phyloP scores from a whole-genome alignment of 37 sponge, comb jelly and placozoan genomes.

The Lycopodina hypogea region DNA sequence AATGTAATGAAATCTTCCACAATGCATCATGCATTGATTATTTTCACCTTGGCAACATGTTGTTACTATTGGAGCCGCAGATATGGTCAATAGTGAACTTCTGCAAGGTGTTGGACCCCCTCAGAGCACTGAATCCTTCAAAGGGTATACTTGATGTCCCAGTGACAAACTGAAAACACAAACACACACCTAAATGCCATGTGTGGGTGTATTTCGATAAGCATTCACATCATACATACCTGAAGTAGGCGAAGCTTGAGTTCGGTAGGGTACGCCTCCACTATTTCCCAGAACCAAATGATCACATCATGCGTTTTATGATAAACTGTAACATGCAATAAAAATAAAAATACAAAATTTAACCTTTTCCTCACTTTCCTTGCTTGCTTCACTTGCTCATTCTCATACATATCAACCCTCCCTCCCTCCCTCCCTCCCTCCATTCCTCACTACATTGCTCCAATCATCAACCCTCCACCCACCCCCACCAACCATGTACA shows the following conservation, averaged over 20 bases:
- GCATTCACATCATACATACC: conserved; percentile 21
- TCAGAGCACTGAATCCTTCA: conserved; percentile 86
- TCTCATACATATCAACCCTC: not conserved
- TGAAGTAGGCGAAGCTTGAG: conserved; percentile 80
- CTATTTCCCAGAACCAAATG: conserved; percentile 79
- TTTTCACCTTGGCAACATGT: conserved; percentile 54
- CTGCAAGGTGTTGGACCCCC: conserved; percentile 42
- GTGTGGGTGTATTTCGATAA: not conserved
- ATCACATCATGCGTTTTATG: conserved; percentile 43
- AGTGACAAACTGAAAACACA: conserved; percentile 72
- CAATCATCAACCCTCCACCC: too few species aligned
- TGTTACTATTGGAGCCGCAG: not conserved
- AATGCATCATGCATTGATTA: too few species aligned
- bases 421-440: too few species aligned
- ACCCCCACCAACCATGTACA: too few species aligned
- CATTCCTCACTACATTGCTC: too few species aligned
- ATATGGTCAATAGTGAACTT: conserved; percentile 70
- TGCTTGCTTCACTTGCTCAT: not conserved
- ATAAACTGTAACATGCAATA: conserved; percentile 59
- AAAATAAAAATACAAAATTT: not conserved
- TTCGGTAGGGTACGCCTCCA: conserved; percentile 70
- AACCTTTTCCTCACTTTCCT: not conserved
- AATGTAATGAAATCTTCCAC: too few species aligned
- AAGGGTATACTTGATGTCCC: conserved; percentile 90
- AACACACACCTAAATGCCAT: not conserved